These are phyloP conservation scores for Ariolimax columbianus DNA, from an alignment of 2,888 invertebrate genomes.

Conservation along the genomic window DNA sequence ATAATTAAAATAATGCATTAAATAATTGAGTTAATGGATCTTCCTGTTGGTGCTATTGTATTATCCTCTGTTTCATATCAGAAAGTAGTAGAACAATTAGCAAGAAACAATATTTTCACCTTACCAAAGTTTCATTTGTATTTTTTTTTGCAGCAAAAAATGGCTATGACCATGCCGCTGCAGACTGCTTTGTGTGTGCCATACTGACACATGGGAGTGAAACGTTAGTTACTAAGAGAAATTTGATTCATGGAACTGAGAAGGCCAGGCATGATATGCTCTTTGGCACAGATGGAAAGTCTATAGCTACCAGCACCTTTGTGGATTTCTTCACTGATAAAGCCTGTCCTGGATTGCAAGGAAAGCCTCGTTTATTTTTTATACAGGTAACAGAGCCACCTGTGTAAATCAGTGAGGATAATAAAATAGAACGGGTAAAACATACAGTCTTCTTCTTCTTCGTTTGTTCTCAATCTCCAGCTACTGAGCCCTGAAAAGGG, in stretches of 20 bases:
- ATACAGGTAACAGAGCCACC: conserved; percentile 83
- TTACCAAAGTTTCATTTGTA: neutral
- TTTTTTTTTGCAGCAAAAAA: conserved; percentile 82
- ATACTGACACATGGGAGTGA: conserved; percentile 93
- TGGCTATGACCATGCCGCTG: conserved; percentile 86
- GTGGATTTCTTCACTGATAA: conserved; percentile 83
- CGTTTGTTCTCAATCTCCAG: too few relatives aligned
- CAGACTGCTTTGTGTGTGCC: conserved; percentile 89
- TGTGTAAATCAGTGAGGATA: too few relatives aligned
- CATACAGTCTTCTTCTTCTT: too few relatives aligned
- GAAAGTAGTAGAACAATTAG: too few relatives aligned
- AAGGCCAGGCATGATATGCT: neutral
- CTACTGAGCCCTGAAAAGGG: too few relatives aligned
- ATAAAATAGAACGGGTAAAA: neutral
- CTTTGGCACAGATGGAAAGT: conserved; percentile 56
- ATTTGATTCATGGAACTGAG: neutral
- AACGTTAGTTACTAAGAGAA: conserved; percentile 79
- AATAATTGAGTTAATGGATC: too few relatives aligned
- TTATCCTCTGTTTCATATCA: too few relatives aligned
- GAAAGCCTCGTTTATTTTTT: conserved; percentile 88
- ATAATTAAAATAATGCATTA: too few relatives aligned
- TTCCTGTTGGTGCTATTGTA: too few relatives aligned
- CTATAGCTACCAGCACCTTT: conserved; percentile 72
- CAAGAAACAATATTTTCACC: too few relatives aligned
- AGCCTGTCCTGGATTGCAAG: conserved; percentile 89